Base-by-base conservation (phyloP, 2,797 vertebrate species). In the Takifugu ocellatus region DNA sequence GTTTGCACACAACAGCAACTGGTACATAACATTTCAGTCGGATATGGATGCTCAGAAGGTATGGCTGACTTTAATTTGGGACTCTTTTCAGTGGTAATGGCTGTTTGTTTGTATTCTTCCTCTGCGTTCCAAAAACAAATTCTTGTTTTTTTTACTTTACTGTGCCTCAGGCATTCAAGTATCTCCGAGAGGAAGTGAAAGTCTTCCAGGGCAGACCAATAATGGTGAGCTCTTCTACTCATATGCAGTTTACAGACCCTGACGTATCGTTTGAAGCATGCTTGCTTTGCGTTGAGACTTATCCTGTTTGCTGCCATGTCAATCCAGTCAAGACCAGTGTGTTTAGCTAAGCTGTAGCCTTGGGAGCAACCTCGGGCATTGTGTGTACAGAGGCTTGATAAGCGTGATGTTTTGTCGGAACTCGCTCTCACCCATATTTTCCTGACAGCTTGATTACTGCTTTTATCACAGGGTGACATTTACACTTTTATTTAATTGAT, bases 1-100 rank as follows among this genome's bases (percentile, higher is more conserved):
- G 80, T 98, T 99, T 91, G 97, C 96, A 54, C 97, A 99, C 89
- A 99, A 99, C 88, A 99, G 94, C 91, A 99, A 92, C 92, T 99
- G 97, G 97, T 99, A 98, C 87, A 92, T 99, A 71, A 99, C 96
- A 66, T 99, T 99, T 91, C 95, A 97, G 85, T 97, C 97, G 0
- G 97, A 99, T 59, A 95, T 94, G 11, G 97, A 99, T 68, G 97
- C 97, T 1, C 94, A 95, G 6, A 94, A 98, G 95, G 97, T 99
- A 84, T 5, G 43, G 50, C 4, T 21, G 5, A 10, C 8, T 46
- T 21, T 39, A 39, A 12, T 14, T 39, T 39, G 12, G 36, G 36
- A 14, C 14, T 14, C 11, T 12, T 39, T 39, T 39, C 12, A 39
- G 36, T 14, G 36, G 31, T 33, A 10, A 33, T 33, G 31, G 31